Conservation (phyloP, 2,888 invertebrate species). For the Meteorus cinctellus region DNA sequence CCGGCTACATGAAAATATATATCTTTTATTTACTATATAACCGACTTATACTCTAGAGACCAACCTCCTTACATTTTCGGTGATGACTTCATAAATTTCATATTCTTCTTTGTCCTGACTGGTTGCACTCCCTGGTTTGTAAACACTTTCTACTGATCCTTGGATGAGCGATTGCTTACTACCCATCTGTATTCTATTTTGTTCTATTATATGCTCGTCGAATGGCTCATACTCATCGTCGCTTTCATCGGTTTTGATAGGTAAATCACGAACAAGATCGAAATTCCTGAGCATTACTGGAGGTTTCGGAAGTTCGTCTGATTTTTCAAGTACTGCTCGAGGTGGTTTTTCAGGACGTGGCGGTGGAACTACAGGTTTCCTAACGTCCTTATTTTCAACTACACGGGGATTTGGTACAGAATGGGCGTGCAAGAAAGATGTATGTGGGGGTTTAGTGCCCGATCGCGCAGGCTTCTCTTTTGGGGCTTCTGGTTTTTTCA, state of each 20-base stretch:
- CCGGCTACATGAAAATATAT: conserved; percentile 56
- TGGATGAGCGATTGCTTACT: conserved; percentile 63
- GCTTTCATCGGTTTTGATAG: conserved; percentile 63
- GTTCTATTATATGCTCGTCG: conserved; percentile 62
- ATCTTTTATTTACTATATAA: conserved; percentile 4
- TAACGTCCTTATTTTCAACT: conserved; percentile 33
- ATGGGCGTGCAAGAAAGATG: conserved; percentile 61
- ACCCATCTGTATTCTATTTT: conserved; percentile 58
- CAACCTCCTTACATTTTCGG: conserved; percentile 53
- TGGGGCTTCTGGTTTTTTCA: conserved; percentile 53
- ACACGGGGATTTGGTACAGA: not conserved
- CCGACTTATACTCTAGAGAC: not conserved
- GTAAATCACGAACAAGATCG: conserved; percentile 68
- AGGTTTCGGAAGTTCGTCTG: conserved; percentile 55
- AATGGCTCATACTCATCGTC: conserved; percentile 69
- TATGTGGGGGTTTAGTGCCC: conserved; percentile 51
- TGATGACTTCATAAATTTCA: conserved; percentile 68
- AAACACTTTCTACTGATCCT: conserved; percentile 64
- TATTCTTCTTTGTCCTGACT: conserved; percentile 62
- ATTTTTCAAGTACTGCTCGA: conserved; percentile 35
- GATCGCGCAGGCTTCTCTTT: conserved; percentile 25
- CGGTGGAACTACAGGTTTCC: conserved; percentile 50
- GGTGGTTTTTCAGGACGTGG: conserved; percentile 45
- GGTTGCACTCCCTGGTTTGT: conserved; percentile 60
- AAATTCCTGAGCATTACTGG: conserved; percentile 59